phyloP scores from a whole-genome alignment of 2,888 invertebrate species.

The Pristionchus exspectatus region DNA sequence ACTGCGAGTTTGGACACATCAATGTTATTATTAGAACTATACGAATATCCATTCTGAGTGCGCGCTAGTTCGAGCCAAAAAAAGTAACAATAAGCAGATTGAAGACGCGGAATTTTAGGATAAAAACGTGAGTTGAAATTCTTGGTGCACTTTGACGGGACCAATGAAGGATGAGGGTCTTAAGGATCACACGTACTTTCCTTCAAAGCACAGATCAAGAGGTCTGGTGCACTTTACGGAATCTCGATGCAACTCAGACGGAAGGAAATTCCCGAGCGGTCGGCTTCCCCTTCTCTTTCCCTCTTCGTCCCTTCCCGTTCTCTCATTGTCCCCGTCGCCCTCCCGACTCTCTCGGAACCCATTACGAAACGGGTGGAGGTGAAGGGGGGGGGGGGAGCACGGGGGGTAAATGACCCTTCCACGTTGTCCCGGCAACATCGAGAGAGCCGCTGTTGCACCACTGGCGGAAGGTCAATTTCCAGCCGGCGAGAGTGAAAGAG shows the following conservation, averaged over 20 bases:
- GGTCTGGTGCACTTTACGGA: constrained; percentile 5
- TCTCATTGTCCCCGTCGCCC: constrained; percentile 20
- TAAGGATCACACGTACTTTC: neutral
- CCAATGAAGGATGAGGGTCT: neutral
- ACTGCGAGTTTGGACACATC: neutral
- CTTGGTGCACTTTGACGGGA: neutral
- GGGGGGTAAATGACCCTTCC: constrained; percentile 31
- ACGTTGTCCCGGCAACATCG: neutral
- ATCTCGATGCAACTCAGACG: neutral
- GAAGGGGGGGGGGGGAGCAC: neutral
- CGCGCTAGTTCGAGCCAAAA: too few species aligned
- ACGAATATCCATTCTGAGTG: neutral
- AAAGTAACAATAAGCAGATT: too few species aligned
- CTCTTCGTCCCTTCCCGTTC: constrained; percentile 26
- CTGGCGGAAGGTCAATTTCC: neutral
- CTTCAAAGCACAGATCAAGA: neutral
- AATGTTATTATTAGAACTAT: neutral
- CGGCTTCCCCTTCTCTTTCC: neutral
- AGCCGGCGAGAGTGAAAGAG: neutral
- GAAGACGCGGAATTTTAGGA: too few species aligned
- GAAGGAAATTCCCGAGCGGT: neutral
- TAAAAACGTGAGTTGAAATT: neutral
- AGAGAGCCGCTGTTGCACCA: constrained; percentile 8
- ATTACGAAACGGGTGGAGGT: constrained; percentile 22
- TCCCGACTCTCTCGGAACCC: constrained; percentile 27